Evolutionary conservation across 92 coral and sea anemone species (phyloP).

Genomic region (Pocillopora meandrina): DNA sequence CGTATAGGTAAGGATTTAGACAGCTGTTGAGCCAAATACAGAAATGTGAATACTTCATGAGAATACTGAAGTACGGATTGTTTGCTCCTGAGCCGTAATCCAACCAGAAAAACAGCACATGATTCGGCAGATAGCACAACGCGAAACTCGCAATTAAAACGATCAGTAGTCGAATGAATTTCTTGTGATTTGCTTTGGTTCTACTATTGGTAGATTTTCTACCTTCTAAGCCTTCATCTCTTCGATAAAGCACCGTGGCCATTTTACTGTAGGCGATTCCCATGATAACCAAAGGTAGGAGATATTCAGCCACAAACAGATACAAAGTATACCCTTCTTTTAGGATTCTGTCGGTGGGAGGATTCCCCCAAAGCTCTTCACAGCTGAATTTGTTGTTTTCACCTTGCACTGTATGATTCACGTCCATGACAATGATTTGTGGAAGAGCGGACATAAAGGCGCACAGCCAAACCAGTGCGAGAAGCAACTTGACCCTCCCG

Average conservation of each 20-base stretch:
- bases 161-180: constrained; percentile 82
- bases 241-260: constrained; percentile 74
- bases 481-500: constrained; percentile 70
- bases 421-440: constrained; percentile 64
- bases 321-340: constrained; percentile 80
- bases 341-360: constrained; percentile 22
- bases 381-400: constrained; percentile 81
- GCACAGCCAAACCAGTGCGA: constrained; percentile 75
- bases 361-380: constrained; percentile 75
- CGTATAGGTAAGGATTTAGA: constrained; percentile 93
- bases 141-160: constrained; percentile 92
- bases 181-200: constrained; percentile 82
- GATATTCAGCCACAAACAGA: constrained; percentile 73
- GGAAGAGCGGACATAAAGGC: constrained; percentile 82
- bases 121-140: constrained; percentile 90
- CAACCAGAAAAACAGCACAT: constrained; percentile 92
- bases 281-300: constrained; percentile 73
- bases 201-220: constrained; percentile 55
- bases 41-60: constrained; percentile 93
- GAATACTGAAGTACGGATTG: constrained; percentile 83
- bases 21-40: constrained; percentile 93
- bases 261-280: constrained; percentile 80
- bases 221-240: constrained; percentile 75
- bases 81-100: constrained; percentile 83
- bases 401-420: constrained; percentile 41